Percentiles rank a stretch among this genome's conserved stretches.
Evolutionary conservation across 1,140 invertebrate species (phyloP).

Genomic region (Probaryconus sp.): DNA sequence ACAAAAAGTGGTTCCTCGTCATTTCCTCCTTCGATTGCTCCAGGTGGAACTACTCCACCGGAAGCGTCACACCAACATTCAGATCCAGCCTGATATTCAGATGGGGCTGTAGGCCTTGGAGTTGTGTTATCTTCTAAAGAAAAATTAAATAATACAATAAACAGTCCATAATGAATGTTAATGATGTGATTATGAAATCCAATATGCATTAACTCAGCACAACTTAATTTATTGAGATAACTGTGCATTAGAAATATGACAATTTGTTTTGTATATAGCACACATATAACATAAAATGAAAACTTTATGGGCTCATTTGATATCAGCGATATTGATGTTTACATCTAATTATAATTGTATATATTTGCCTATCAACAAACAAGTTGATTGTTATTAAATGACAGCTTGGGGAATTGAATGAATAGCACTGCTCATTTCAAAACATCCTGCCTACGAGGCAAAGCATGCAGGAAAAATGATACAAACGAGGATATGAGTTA

Average conservation of each 20-base stretch:
- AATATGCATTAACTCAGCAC: no score
- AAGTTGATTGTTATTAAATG: constrained; percentile 17
- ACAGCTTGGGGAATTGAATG: constrained; percentile 6
- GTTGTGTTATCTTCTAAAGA: constrained; percentile 29
- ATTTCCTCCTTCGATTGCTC: constrained; percentile 85
- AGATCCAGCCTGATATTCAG: constrained; percentile 55
- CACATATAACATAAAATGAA: no score
- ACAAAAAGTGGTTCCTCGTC: constrained; percentile 86
- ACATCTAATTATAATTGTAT: constrained; percentile 8
- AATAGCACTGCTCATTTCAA: not conserved
- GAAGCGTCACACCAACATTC: constrained; percentile 83
- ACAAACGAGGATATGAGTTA: constrained; percentile 2
- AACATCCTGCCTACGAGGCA: constrained; percentile 10
- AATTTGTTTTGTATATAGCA: no score
- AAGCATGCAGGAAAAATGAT: constrained; percentile 14
- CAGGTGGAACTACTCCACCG: constrained; percentile 83
- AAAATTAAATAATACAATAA: no score
- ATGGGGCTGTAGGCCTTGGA: constrained; percentile 66
- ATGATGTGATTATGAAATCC: no score
- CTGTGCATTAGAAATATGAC: no score
- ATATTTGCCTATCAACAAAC: constrained; percentile 11
- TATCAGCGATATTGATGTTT: constrained; percentile 14
- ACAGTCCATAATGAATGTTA: no score
- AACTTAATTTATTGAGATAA: no score
- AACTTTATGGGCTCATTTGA: no score